phyloP scores from a whole-genome alignment of 2,888 invertebrate species.

The Molanna angustata region DNA sequence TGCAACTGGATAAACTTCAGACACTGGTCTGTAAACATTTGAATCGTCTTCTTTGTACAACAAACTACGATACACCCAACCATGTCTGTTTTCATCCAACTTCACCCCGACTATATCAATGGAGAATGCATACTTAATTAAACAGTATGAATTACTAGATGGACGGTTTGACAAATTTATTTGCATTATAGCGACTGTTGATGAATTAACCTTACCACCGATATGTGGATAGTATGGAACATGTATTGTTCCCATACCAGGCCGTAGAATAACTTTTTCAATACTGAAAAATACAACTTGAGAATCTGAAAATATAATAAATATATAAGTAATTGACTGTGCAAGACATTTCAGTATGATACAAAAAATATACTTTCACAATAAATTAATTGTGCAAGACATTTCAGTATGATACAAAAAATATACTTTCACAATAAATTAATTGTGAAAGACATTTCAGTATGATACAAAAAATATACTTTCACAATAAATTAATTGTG shows the following conservation, averaged over 20 bases:
- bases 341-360: background rate
- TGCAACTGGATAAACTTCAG: constrained; percentile 11
- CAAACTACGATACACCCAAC: constrained; percentile 16
- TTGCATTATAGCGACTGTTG: constrained; percentile 20
- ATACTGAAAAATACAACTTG: constrained; percentile 19
- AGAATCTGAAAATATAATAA: constrained; percentile 18
- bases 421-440: too few species aligned
- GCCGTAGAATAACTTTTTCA: constrained; percentile 20
- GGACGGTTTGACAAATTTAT: constrained; percentile 8
- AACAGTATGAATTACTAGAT: constrained; percentile 14
- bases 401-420: too few species aligned
- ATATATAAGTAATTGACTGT: background rate
- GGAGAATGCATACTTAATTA: constrained; percentile 20
- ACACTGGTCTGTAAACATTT: background rate
- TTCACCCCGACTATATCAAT: constrained; percentile 13
- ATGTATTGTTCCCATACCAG: constrained; percentile 11
- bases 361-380: too few species aligned
- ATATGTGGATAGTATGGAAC: constrained; percentile 20
- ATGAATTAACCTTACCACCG: constrained; percentile 8
- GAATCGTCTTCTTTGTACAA: constrained; percentile 12
- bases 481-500: too few species aligned
- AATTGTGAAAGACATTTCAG: too few species aligned
- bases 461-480: too few species aligned
- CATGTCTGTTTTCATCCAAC: constrained; percentile 12
- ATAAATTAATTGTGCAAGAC: too few species aligned